Base-by-base conservation (phyloP, 2,888 invertebrate species). In the Napeogenes sylphis region DNA sequence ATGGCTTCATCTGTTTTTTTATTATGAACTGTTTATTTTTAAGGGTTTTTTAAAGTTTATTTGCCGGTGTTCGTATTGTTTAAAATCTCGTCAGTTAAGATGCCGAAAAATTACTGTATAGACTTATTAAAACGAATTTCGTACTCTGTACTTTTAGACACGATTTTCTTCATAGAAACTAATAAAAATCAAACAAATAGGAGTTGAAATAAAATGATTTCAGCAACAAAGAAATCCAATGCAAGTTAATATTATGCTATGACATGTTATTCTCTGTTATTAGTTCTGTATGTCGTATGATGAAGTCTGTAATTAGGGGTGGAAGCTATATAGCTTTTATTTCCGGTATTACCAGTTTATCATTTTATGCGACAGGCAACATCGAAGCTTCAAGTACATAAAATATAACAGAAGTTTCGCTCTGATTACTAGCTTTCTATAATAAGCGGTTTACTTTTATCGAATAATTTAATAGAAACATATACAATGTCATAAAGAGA, bases 1-100 rank as follows among this genome's bases (percentile, higher is more conserved):
- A 74, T 65, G 65, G 73, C 76, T 75, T 75, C 73, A 75, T 75
- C 74, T 70, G 71, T 70, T 75, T 60, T 66, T 64, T 64, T 58
- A 38, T 53, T 47, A 47, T 47, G 47, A 47, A n/a, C 47, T 5
- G 47, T 47, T 47, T 47, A 47, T 47, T 47, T 14, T 47, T n/a
- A n/a, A 14, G 47, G 47, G 5, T 5, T 47, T 47, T n/a, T 14
- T 14, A 14, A n/a, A 47, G n/a, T 47, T 14, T 14, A 4, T 47
- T 47, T 14, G 47, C 14, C 14, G 21, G 21, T 21, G 21, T 21
- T 21, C 21, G 21, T 21, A 21, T 21, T 21, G 21, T 21, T 21
- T 21, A 47, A 47, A 47, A 47, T 47, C 47, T n/a, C 47, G n/a
- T 47, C 47, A 47, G 47, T 47, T 47, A 14, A 47, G 8, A 38